Evolutionary conservation across 2,797 vertebrate genomes (phyloP), one percentile per base, ranked within the genome.

Genomic region (Poecilia picta): DNA sequence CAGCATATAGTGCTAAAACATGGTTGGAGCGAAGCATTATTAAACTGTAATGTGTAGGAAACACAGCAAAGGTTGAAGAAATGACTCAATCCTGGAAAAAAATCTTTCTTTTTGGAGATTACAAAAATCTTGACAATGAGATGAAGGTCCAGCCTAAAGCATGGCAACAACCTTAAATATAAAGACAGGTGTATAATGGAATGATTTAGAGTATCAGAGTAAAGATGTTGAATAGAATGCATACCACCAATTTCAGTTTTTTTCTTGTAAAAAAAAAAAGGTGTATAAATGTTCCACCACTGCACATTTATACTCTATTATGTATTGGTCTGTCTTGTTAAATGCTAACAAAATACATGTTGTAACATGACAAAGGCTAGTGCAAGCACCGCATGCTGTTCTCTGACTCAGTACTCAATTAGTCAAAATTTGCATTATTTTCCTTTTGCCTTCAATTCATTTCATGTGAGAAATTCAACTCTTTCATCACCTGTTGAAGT

Each of bases 361-460:
- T 16, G 28, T 39, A 4, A 36, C 33, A 66, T 39, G 59, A 20
- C 15, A 64, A 64, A 66, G 2, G 7, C 18, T 62, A 18, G 8
- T 36, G 15, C 33, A 66, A 8, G 16, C 36, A 43, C 66, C 25
- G 3, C 20, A 70, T 11, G 18, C 79, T 77, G 28, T 82, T 76
- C 83, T 81, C 36, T 31, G 18, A 74, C 75, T 84, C 81, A 81
- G 88, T 85, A 82, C 70, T 90, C 91, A 87, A 59, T 66, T 36
- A 23, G 33, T 66, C 81, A 74, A 68, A 43, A 3, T 74, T 79
- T 74, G 76, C 78, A 74, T 88, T 62, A 79, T 81, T 91, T 89
- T 36, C 20, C 51, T 86, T 62, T 70, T 10, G 5, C 20, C 66
- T 70, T 43, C 39, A 13, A 77, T 81, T 55, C n/a, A 31, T 25